Percentiles rank a stretch among this genome's conserved stretches.
phyloP scores from a whole-genome alignment of 2,888 invertebrate species.

The Glyphotaelius pellucidus region DNA sequence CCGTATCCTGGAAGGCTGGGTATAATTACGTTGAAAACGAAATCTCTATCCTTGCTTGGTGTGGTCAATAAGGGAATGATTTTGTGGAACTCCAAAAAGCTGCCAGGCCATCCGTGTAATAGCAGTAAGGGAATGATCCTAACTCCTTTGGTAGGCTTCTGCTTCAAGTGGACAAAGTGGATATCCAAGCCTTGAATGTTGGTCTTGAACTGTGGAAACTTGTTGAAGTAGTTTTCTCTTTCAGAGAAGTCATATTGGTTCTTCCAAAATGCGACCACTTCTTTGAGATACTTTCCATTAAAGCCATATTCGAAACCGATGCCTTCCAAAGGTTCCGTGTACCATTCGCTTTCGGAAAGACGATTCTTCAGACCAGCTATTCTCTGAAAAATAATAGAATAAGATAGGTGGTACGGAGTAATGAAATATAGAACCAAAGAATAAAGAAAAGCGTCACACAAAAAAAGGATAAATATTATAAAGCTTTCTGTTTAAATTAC shows the following conservation, averaged over 20 bases:
- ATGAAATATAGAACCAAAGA: not conserved
- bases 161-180: constrained; percentile 83
- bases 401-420: not conserved
- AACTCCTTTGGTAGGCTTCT: constrained; percentile 71
- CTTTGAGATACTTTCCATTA: constrained; percentile 74
- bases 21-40: constrained; percentile 81
- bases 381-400: constrained; percentile 67
- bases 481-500: not conserved
- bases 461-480: not conserved
- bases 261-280: constrained; percentile 78
- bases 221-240: constrained; percentile 80
- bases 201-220: constrained; percentile 83
- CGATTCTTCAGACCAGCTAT: constrained; percentile 76
- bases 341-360: constrained; percentile 73
- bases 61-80: constrained; percentile 81
- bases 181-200: constrained; percentile 84
- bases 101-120: constrained; percentile 92
- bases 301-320: constrained; percentile 80
- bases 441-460: not conserved
- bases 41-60: constrained; percentile 75
- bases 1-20: constrained; percentile 78
- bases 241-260: constrained; percentile 82
- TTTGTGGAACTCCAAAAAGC: constrained; percentile 86
- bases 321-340: constrained; percentile 73
- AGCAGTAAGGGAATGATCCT: constrained; percentile 82